Evolutionary conservation across 1,140 invertebrate species (phyloP), one percentile per base, ranked within the genome.

Genomic region (Drosophila cardini): DNA sequence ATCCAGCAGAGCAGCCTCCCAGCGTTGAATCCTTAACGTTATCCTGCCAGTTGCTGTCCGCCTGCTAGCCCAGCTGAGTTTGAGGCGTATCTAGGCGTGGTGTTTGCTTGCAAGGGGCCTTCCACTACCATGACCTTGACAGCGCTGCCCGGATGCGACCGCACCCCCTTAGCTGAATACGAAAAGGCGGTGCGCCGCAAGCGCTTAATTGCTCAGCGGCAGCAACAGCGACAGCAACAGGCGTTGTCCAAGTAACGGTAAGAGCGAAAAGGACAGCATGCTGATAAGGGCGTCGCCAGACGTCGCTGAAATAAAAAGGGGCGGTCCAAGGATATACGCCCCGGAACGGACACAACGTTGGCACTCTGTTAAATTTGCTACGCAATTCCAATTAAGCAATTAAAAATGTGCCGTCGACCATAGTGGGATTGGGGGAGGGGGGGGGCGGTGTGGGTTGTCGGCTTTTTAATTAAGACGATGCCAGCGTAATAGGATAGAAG

Each of bases 401-500:
- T 91, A 91, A 91, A 90, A 91, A 86, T 87, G 42, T 64, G 70
- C 50, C 46, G 52, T 26, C 15, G 21, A 4, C 30, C 67, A 32
- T 38, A 26, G 21, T 26, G 21, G n/a, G 26, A 21, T 34, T 10
- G 3, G 5, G 62, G 15, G 18, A 42, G n/a, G n/a, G 42, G 36
- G 52, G 63, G 43, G 4, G 40, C 15, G 50, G 57, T 15, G 32
- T n/a, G 52, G 62, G 71, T 72, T 87, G 83, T 72, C 90, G 91
- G 90, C 76, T 86, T 91, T 91, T 91, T 91, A 91, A 91, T 91
- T 91, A 91, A 90, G 90, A 91, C 81, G 90, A 91, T 91, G 90
- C 91, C 69, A 75, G 77, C 86, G 90, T 91, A 91, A 85, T 90
- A 91, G 90, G 90, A 78, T 91, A 80, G 90, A 91, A 91, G 90